Base-by-base conservation (phyloP, 2,113 vertebrate genomes). In the Tilapia sparmanii region DNA sequence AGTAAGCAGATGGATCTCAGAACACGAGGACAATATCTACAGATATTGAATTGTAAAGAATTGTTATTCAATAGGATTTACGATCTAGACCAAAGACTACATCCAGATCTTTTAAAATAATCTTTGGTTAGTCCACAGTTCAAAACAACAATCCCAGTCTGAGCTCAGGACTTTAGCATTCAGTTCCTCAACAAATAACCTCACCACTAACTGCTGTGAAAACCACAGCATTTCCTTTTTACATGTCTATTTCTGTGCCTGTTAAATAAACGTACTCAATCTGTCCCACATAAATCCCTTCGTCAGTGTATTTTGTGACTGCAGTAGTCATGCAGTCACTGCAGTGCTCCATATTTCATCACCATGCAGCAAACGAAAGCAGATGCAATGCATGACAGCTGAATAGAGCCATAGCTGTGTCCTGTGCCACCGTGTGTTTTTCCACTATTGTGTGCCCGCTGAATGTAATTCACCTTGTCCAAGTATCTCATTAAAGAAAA, bases 401-500 rank as follows among this genome's bases (percentile, higher is more conserved):
- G 85, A 85, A 61, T 10, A 19, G 57, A 52, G 3, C 38, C 2
- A 8, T 5, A 61, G 59, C 80, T 2, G 61, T 6, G 68, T 59
- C 80, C 82, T 26, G 61, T 11, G 42, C 76, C 57, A 10, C 63
- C 4, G 8, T 31, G 33, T 57, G 38, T 35, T 78, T 19, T 10
- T 68, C 68, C 87, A 13, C 54, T 61, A 40, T 16, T 40, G 85
- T 81, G 85, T 9, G 5, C 61, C 55, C 2, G 45, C 85, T 68
- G 86, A 86, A 90, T 86, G 24, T 78, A 82, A 90, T 86, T 55
- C 88, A 80, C 33, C 81, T 84, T 16, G 57, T 88, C 91, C 83
- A 82, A 68, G 83, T 79, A 63, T 80, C 84, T 92, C 84, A 90
- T 90, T 88, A 88, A 38, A 86, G 35, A 59, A 68, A 81, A 86